phyloP scores from a whole-genome alignment of 1,140 invertebrate genomes.

The Diprion similis region DNA sequence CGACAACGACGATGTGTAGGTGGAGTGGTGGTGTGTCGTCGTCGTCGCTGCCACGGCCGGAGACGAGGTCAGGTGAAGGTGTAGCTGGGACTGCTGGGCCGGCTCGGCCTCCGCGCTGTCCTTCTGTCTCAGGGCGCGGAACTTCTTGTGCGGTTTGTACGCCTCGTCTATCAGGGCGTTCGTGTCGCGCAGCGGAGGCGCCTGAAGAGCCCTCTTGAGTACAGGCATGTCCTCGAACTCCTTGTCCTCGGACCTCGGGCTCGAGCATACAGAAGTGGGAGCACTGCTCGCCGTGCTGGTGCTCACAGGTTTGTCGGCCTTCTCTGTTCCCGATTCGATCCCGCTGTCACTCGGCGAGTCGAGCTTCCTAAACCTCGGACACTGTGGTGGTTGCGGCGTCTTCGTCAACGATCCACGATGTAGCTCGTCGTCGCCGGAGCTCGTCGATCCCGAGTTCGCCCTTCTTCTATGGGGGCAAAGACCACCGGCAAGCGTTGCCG shows the following conservation, averaged over 20 bases:
- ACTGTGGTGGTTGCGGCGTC: constrained; percentile 59
- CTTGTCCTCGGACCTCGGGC: constrained; percentile 83
- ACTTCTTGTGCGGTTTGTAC: constrained; percentile 95
- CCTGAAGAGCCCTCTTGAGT: constrained; percentile 88
- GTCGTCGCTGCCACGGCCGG: constrained; percentile 41
- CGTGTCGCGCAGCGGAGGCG: constrained; percentile 87
- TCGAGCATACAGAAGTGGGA: constrained; percentile 83
- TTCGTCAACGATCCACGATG: constrained; percentile 70
- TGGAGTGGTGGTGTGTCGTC: constrained; percentile 61
- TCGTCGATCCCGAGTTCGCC: constrained; percentile 77
- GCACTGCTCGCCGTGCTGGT: constrained; percentile 70
- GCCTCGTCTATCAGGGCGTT: constrained; percentile 92
- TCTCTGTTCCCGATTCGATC: constrained; percentile 91
- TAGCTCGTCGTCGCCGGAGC: constrained; percentile 79
- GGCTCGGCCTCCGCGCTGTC: constrained; percentile 80
- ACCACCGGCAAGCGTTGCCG: constrained; percentile 77
- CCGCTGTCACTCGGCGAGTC: constrained; percentile 92
- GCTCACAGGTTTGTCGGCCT: constrained; percentile 72
- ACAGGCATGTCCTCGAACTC: constrained; percentile 94
- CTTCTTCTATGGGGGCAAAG: constrained; percentile 71
- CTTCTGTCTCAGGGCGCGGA: constrained; percentile 80
- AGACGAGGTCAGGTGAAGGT: constrained; percentile 61
- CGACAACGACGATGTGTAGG: constrained; percentile 41
- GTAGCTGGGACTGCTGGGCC: constrained; percentile 51
- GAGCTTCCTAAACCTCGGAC: constrained; percentile 76